Percentiles rank a stretch among this genome's conserved stretches.
Evolutionary conservation across 2,797 vertebrate species (phyloP).

Genomic region (Novumbra hubbsi): DNA sequence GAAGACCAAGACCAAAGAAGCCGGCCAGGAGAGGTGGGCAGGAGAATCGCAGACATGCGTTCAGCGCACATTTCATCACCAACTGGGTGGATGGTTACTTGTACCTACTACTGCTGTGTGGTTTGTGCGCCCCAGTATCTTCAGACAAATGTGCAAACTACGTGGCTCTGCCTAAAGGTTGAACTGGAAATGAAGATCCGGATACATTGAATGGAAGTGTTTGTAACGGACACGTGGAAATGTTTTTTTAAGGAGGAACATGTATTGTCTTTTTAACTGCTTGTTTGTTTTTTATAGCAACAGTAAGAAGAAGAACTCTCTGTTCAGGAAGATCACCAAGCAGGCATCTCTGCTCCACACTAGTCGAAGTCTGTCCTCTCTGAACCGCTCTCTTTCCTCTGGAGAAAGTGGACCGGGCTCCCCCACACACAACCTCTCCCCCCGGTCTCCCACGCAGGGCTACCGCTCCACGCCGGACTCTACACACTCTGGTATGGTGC

Average conservation of each 20-base stretch:
- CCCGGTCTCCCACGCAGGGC: constrained; percentile 90
- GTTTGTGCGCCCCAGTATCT: too few species aligned
- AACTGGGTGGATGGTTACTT: too few species aligned
- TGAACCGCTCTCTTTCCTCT: constrained; percentile 93
- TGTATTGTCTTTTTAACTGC: constrained; percentile 1
- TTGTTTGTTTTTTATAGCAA: not conserved
- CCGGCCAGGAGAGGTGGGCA: constrained; percentile 87
- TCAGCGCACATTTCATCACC: not conserved
- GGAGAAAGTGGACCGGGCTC: constrained; percentile 93
- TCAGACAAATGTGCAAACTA: too few species aligned
- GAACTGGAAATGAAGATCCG: too few species aligned
- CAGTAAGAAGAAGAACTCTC: constrained; percentile 89
- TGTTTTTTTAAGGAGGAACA: too few species aligned
- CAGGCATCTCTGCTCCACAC: constrained; percentile 93
- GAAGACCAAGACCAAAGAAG: constrained; percentile 87
- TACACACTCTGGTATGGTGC: constrained; percentile 82
- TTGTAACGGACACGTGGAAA: too few species aligned
- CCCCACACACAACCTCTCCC: constrained; percentile 92
- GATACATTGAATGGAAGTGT: too few species aligned
- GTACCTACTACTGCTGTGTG: too few species aligned
- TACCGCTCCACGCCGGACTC: constrained; percentile 87
- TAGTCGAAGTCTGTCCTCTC: constrained; percentile 91
- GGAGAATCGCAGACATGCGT: not conserved
- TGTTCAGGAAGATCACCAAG: constrained; percentile 94
- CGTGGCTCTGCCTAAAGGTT: too few species aligned